Evolutionary conservation across 2,113 vertebrate genomes (phyloP).

Genomic region (Mellivora capensis): DNA sequence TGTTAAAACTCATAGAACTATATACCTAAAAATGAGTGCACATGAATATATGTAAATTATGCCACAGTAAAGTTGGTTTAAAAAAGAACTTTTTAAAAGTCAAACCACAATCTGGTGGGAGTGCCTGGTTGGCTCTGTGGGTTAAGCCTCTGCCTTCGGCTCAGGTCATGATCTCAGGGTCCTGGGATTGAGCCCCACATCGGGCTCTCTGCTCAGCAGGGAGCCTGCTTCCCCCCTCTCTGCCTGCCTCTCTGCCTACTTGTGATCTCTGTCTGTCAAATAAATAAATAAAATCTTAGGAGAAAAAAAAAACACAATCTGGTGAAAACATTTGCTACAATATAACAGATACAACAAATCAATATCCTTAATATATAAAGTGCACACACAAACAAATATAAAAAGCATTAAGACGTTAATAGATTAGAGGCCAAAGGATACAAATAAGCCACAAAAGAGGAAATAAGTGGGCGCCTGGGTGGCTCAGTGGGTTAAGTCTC

Average conservation of each 20-base stretch:
- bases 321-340: background rate
- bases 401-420: background rate
- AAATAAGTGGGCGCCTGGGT: no score
- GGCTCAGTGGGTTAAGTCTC: no score
- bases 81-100: background rate
- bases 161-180: no score
- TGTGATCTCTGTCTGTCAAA: no score
- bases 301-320: no score
- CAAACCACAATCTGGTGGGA: background rate
- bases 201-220: no score
- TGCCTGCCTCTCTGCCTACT: no score
- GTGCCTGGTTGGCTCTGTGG: no score
- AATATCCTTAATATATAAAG: background rate
- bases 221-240: no score
- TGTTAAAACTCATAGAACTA: constrained; percentile 20
- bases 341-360: background rate
- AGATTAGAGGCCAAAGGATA: background rate
- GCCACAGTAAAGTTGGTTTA: background rate
- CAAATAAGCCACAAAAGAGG: background rate
- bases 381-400: background rate
- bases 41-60: background rate
- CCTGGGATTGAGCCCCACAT: no score
- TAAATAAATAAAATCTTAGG: no score
- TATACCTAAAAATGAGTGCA: background rate
- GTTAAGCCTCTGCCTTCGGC: no score